Conservation (phyloP, 2,888 invertebrate species). For the Tubiluchus corallicola region DNA sequence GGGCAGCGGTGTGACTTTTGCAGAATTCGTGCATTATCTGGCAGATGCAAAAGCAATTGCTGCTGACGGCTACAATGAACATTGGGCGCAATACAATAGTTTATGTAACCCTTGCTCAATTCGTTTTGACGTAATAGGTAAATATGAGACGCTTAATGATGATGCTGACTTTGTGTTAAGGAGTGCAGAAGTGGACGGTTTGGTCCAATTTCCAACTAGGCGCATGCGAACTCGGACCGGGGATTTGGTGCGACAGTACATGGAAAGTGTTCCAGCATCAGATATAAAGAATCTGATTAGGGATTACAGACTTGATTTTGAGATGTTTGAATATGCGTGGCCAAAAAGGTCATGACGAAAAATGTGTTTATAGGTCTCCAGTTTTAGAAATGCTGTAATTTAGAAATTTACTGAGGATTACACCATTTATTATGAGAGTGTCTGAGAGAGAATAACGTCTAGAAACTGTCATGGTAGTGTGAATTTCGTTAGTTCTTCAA, state of each 20-base stretch:
- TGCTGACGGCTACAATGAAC: slow-evolving; percentile 44
- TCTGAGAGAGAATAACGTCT: no score
- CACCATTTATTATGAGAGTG: no score
- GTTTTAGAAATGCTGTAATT: no score
- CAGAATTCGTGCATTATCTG: slow-evolving; percentile 65
- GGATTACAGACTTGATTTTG: slow-evolving; percentile 56
- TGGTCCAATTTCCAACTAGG: slow-evolving; percentile 25
- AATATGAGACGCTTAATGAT: slow-evolving; percentile 63
- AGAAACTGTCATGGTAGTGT: no score
- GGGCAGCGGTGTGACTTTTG: slow-evolving; percentile 66
- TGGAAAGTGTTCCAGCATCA: slow-evolving; percentile 45
- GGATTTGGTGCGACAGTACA: slow-evolving; percentile 48
- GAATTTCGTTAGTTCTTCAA: no score
- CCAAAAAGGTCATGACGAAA: no score
- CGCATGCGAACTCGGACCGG: slow-evolving; percentile 49
- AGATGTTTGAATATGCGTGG: slow-evolving; percentile 51
- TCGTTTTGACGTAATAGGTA: slow-evolving; percentile 70
- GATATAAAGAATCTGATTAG: slow-evolving; percentile 16
- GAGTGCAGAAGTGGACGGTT: slow-evolving; percentile 21
- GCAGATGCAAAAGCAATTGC: slow-evolving; percentile 32
- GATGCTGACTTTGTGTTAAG: slow-evolving; percentile 49
- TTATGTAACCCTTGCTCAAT: slow-evolving; percentile 72
- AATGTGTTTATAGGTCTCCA: no score
- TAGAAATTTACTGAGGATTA: no score
- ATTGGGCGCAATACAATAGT: slow-evolving; percentile 64